Base-by-base conservation (phyloP, 2,888 invertebrate genomes). In the Mantis religiosa region DNA sequence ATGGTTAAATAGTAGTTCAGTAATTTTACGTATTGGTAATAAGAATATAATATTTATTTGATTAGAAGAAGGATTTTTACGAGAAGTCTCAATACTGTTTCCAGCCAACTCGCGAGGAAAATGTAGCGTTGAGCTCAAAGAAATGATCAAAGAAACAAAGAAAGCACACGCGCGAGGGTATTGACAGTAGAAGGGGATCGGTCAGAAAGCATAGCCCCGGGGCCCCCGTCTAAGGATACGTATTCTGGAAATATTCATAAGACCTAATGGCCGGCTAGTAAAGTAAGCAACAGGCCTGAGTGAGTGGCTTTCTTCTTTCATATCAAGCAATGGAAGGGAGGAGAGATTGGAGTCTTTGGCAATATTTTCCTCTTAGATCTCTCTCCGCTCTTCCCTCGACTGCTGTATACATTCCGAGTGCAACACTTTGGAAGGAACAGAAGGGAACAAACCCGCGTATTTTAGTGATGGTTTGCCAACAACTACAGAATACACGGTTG, bases 221-320 rank as follows among this genome's bases (percentile, higher is more conserved):
- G 54, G 54, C 25, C 25, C 20, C 20, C 54, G 54, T 71, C 54
- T 71, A 71, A 71, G 54, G 54, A 71, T 20, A 20, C 54, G 54
- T 20, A 71, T 71, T 41, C 8, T 84, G 54, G 89, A 89, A 89
- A 89, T 89, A 89, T 89, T 89, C 89, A 89, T 89, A 87, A 89
- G 89, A 34, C 85, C 87, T 89, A 89, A 89, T 89, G 89, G 89
- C 84, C 87, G 85, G 89, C 85, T 87, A 71, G 28, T 88, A 84
- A 84, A 71, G 28, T 88, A 84, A 84, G 88, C 71, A 88, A 30
- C 83, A 54, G n/a, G 83, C 30, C 47, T 83, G 87, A 83, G 83
- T 86, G 86, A 28, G 27, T 82, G 82, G 82, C 27, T 82, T 0
- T 20, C 54, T 71, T 54, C 54, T 54, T 54, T 54, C 4, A 54